phyloP scores from a whole-genome alignment of 2,888 invertebrate genomes.

The Melanotus villosus region DNA sequence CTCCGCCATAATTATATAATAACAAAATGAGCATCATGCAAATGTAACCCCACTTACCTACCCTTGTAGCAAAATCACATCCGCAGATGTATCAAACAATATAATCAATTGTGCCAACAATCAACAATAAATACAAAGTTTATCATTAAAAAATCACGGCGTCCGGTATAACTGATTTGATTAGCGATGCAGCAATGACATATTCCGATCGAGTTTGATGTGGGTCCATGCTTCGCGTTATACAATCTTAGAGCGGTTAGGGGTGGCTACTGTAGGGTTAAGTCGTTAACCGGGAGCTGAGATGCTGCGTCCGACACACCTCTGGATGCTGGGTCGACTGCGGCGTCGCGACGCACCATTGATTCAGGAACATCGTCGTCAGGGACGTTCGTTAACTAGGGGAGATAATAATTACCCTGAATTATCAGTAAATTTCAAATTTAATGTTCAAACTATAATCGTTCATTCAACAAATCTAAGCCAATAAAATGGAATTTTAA shows the following conservation, averaged over 20 bases:
- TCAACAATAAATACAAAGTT: background rate
- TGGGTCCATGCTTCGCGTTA: conserved; percentile 37
- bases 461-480: too few species aligned
- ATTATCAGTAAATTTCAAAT: too few species aligned
- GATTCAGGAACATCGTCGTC: conserved; percentile 58
- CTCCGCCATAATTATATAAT: background rate
- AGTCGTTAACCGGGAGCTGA: conserved; percentile 48
- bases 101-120: background rate
- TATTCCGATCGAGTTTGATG: conserved; percentile 20
- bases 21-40: conserved; percentile 2
- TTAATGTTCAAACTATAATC: too few species aligned
- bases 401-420: background rate
- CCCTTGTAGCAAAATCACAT: conserved; percentile 9
- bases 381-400: conserved; percentile 46
- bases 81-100: background rate
- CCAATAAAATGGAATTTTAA: too few species aligned
- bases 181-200: conserved; percentile 12
- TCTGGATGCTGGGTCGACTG: conserved; percentile 62
- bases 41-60: conserved; percentile 1
- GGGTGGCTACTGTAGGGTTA: conserved; percentile 46
- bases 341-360: conserved; percentile 65
- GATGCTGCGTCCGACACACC: conserved; percentile 61
- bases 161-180: conserved; percentile 9
- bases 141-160: background rate
- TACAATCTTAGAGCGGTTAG: conserved; percentile 35